Base-by-base conservation (phyloP, 2,797 vertebrate genomes). In the Sebastes vulpes region DNA sequence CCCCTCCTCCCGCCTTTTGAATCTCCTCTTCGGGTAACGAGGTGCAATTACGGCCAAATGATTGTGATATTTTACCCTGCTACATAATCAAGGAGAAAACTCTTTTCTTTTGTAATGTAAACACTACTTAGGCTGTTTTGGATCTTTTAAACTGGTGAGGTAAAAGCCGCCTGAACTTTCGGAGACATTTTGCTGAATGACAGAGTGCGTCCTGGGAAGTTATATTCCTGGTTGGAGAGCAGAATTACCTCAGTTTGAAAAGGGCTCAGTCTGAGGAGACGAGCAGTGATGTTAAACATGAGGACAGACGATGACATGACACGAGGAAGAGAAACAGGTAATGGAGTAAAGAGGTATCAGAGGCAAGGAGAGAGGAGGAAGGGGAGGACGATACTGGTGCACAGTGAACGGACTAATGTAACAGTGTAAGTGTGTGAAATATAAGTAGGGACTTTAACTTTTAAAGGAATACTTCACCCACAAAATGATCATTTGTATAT, bases 61-160 rank as follows among this genome's bases (percentile, higher is more conserved):
- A 89, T 91, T 85, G 91, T 85, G 85, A 92, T 93, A 92, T 93
- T 92, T 92, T 82, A 90, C 69, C 81, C 83, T 54, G 63, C 78
- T 48, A 78, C 81, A 87, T 88, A 89, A 92, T 86, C 75, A 85
- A 79, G 83, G 61, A 35, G 72, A 89, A 86, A 88, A 77, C 26
- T 73, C 70, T 85, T 86, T 87, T 89, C 80, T 89, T 74, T 72
- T 87, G 75, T 73, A 83, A 86, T 76, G 79, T 93, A 84, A 94
- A 92, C 89, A 92, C 26, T 66, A 85, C 81, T 91, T 82, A 73
- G 61, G 26, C 14, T 69, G 72, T 85, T 92, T 86, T 61, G 67
- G 78, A 67, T 87, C 71, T 84, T 78, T 91, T 85, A 81, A 88
- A 86, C 72, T 28, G 65, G 21, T 20, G 71, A 81, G 53, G 75